These are phyloP conservation scores for Mayetiola destructor DNA, from an alignment of 2,888 invertebrate species.

Conservation along the genomic window DNA sequence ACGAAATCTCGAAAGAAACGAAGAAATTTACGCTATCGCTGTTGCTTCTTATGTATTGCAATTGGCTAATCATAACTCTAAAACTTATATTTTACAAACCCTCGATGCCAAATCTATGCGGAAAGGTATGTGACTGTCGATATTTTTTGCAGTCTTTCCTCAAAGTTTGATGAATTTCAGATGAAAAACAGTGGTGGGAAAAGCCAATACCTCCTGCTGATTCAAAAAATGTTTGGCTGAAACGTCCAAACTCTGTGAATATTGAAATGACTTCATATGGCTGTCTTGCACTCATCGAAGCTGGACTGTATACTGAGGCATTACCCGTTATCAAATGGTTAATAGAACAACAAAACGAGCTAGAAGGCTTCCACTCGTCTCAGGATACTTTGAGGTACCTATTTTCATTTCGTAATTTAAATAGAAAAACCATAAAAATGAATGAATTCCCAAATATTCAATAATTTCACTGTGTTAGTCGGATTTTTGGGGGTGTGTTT, in stretches of 20 bases:
- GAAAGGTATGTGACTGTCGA: constrained; percentile 26
- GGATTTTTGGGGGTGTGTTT: no score
- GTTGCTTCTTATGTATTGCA: constrained; percentile 64
- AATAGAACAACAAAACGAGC: constrained; percentile 46
- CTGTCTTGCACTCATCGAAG: constrained; percentile 50
- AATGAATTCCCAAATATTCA: no score
- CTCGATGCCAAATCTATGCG: constrained; percentile 39
- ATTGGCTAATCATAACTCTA: constrained; percentile 54
- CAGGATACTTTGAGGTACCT: constrained; percentile 70
- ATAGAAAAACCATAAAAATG: no score
- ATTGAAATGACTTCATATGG: constrained; percentile 83
- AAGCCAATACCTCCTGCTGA: constrained; percentile 39
- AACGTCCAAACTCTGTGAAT: constrained; percentile 46
- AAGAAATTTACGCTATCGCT: constrained; percentile 61
- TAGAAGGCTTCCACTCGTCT: constrained; percentile 62
- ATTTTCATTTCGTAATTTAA: no score
- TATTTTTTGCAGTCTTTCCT: not conserved
- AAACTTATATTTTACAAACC: constrained; percentile 45
- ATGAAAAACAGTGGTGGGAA: constrained; percentile 68
- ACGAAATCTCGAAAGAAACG: constrained; percentile 44
- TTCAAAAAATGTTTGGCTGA: constrained; percentile 44
- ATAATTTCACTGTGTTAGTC: no score
- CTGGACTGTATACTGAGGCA: constrained; percentile 26
- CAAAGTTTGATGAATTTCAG: constrained; percentile 21
- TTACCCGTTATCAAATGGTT: constrained; percentile 57